A percentile compares a stretch with the other conserved stretches of the same genome.
phyloP scores from a whole-genome alignment of 2,888 invertebrate genomes.

The Epistrophe eligans region DNA sequence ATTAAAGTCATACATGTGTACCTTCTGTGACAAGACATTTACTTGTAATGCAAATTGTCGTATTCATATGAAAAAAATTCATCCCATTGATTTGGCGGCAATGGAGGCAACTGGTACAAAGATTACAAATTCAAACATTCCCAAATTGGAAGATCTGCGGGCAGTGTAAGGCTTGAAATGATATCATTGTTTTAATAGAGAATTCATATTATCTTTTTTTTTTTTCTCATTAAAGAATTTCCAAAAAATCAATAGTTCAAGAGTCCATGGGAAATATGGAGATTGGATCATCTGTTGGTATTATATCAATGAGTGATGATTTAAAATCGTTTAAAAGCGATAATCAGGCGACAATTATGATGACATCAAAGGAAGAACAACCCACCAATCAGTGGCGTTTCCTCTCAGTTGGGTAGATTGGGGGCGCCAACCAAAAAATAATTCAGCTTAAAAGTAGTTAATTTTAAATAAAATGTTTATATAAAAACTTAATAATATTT shows the following conservation, averaged over 20 bases:
- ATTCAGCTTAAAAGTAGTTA: too few species aligned
- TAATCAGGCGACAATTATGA: not conserved
- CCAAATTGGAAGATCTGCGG: conserved; percentile 76
- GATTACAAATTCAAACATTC: conserved; percentile 79
- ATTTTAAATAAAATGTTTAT: too few species aligned
- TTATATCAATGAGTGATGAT: conserved; percentile 35
- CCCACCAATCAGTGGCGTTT: not conserved
- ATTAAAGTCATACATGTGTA: conserved; percentile 79
- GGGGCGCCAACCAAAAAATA: too few species aligned
- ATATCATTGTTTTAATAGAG: not conserved
- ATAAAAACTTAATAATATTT: too few species aligned
- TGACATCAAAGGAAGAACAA: not conserved
- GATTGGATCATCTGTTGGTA: conserved; percentile 23
- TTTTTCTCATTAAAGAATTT: not conserved
- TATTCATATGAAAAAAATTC: conserved; percentile 82
- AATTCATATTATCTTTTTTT: not conserved
- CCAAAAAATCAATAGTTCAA: not conserved
- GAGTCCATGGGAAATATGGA: not conserved
- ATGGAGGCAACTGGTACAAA: conserved; percentile 81
- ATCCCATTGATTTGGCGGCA: conserved; percentile 82
- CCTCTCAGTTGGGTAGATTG: too few species aligned
- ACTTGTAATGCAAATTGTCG: conserved; percentile 82
- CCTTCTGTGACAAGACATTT: conserved; percentile 82
- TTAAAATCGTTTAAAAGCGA: conserved; percentile 16
- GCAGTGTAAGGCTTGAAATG: conserved; percentile 77